Base-by-base conservation (phyloP, 2,797 vertebrate genomes). In the Sebastes diaconus region DNA sequence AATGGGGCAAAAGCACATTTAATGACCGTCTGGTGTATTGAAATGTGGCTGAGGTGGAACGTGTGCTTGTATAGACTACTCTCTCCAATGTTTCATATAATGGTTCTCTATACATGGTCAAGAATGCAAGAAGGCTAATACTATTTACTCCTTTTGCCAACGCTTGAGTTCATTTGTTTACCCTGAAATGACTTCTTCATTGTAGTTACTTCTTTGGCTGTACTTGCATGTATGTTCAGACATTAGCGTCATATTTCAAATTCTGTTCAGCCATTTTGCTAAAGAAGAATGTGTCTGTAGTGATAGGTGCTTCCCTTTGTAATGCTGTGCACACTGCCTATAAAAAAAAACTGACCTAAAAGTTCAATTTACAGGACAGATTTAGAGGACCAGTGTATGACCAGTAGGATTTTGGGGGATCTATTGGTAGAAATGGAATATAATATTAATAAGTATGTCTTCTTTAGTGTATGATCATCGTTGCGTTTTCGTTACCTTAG, bases 1-100 rank as follows among this genome's bases (percentile, higher is more conserved):
- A n/a, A 42, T 25, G 39, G 52, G 60, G 46, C 39, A 75, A 72
- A 64, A 72, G 32, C 13, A 61, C 42, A 80, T 74, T 74, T 77
- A 58, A 30, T 64, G 73, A 16, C 12, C 30, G 52, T 60, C 34
- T 59, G 24, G 22, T 39, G 16, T 52, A 20, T 77, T 69, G 76
- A 36, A 61, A 70, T 66, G 55, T 9, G 18, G 11, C 52, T 8
- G 10, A 68, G 30, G 20, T 69, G 36, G 30, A 77, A 69, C 14
- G 13, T 76, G 16, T 22, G 11, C n/a, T 29, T 60, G n/a, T 24
- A 6, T 66, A 46, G 39, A 46, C 39, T 46, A 42, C 42, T 7
- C 42, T n/a, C 12, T 12, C 36, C 5, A 52, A 3, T 22, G 20
- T 30, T 20, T 68, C 9, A 63, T 54, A 30, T 36, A 36, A 39